phyloP scores from a whole-genome alignment of 1,140 invertebrate species.

The Papilio machaon region DNA sequence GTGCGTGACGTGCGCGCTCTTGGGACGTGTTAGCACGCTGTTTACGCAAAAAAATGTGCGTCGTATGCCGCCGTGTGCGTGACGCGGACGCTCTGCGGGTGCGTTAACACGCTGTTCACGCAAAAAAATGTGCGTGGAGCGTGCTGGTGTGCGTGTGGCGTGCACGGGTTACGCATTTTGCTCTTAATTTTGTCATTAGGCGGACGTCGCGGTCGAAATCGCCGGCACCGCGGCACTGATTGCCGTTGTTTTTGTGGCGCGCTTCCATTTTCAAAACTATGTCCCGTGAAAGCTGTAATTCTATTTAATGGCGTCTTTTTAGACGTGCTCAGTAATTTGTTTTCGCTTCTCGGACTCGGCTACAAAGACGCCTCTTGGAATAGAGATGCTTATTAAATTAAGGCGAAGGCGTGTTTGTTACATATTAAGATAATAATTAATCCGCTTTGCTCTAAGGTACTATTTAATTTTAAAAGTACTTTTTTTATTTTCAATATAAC shows the following conservation, averaged over 20 bases:
- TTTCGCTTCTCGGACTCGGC: conserved; percentile 29
- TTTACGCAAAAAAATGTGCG: conserved; percentile 62
- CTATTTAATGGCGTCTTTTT: conserved; percentile 55
- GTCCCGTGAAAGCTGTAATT: conserved; percentile 48
- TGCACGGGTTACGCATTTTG: conserved; percentile 61
- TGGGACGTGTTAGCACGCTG: conserved; percentile 66
- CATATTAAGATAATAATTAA: neutral
- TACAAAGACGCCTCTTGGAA: neutral
- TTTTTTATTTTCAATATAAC: neutral
- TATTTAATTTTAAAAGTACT: neutral
- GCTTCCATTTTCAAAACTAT: conserved; percentile 49
- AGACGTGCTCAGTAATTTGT: conserved; percentile 49
- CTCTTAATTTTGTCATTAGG: conserved; percentile 74
- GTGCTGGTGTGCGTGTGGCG: conserved; percentile 41
- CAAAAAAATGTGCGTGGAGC: conserved; percentile 56
- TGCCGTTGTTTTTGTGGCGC: conserved; percentile 44
- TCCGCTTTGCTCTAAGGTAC: neutral
- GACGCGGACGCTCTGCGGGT: conserved; percentile 63
- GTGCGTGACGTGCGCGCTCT: conserved; percentile 55
- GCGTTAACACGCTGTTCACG: conserved; percentile 67
- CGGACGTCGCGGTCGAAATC: conserved; percentile 55
- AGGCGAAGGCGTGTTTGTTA: neutral
- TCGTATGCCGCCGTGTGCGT: conserved; percentile 56
- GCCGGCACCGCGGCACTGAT: conserved; percentile 50
- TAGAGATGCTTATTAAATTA: conserved; percentile 12